Evolutionary conservation across 2,797 vertebrate species (phyloP), one percentile per base, ranked within the genome.

Genomic region (Pangasius larnaudii): DNA sequence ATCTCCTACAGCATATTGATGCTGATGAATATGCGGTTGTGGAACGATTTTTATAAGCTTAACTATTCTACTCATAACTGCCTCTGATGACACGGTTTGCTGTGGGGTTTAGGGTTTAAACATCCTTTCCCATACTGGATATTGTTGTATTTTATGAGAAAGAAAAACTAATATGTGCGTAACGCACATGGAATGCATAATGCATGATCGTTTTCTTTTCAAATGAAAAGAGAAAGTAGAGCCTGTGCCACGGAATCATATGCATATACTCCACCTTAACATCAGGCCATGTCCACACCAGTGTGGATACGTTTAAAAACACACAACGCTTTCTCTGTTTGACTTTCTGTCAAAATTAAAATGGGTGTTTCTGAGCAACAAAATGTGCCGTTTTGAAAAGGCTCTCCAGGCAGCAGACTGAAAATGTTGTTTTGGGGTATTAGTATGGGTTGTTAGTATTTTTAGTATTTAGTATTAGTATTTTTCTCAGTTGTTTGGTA

Each of bases 1-100:
- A 77, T 53, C 30, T 65, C 67, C 51, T 67, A n/a, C 33, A 72
- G 19, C 85, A 61, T 86, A 75, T 74, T 88, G 81, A 90, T 87
- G 82, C 85, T 85, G 63, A 88, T 88, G 86, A 89, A 90, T 87
- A 90, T n/a, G 85, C 39, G 30, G 61, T 83, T 78, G 51, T 80
- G 87, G 36, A 46, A 9, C 5, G 27, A 1, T 42, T 71, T 88
- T 85, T 74, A 71, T 80, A 86, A 59, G 69, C 36, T 72, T 88
- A 58, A 72, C 53, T 33, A 39, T 77, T 88, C 79, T 84, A 42
- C 78, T 82, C 27, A 67, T 75, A 33, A 42, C 36, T 36, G 42
- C 59, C 59, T 59, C 39, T 8, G 51, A 18, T 51, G 51, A 67
- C 39, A 36, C 65, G 4, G 13, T 51, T 75, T 49, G 49, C 80